Evolutionary conservation across 2,113 vertebrate species (phyloP).

Genomic region (Rana temporaria): DNA sequence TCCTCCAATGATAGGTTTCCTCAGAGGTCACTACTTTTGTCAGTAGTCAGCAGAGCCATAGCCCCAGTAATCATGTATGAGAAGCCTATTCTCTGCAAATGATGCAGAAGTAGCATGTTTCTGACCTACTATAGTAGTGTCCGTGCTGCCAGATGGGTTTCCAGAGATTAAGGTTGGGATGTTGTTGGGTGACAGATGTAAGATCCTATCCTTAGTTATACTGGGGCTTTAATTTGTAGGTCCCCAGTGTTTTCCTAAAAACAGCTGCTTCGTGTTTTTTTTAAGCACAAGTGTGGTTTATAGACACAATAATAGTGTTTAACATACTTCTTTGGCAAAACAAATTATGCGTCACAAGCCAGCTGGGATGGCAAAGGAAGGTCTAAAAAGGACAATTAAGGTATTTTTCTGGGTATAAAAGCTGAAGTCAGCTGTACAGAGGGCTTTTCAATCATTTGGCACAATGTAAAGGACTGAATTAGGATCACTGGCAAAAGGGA

Average conservation of each 20-base stretch:
- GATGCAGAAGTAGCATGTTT: background rate
- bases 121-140: conserved; percentile 5
- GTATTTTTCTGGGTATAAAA: background rate
- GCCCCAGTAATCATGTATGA: too few relatives aligned
- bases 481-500: too few relatives aligned
- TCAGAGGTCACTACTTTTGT: too few relatives aligned
- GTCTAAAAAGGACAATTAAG: background rate
- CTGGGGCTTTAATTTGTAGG: conserved; percentile 22
- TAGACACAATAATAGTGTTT: conserved; percentile 16
- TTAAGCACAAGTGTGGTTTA: background rate
- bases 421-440: background rate
- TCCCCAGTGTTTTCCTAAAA: conserved; percentile 21
- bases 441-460: background rate
- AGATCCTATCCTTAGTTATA: background rate
- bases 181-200: conserved; percentile 45
- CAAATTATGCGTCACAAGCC: background rate
- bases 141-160: conserved; percentile 38
- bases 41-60: too few relatives aligned
- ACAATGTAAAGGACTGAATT: too few relatives aligned
- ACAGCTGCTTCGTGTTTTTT: conserved; percentile 44
- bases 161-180: conserved; percentile 30
- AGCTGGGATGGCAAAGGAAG: background rate
- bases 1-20: too few relatives aligned
- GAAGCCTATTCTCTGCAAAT: conserved; percentile 2
- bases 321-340: background rate